Evolutionary conservation across 2,888 invertebrate species (phyloP).

Genomic region (Aethes cnicana): DNA sequence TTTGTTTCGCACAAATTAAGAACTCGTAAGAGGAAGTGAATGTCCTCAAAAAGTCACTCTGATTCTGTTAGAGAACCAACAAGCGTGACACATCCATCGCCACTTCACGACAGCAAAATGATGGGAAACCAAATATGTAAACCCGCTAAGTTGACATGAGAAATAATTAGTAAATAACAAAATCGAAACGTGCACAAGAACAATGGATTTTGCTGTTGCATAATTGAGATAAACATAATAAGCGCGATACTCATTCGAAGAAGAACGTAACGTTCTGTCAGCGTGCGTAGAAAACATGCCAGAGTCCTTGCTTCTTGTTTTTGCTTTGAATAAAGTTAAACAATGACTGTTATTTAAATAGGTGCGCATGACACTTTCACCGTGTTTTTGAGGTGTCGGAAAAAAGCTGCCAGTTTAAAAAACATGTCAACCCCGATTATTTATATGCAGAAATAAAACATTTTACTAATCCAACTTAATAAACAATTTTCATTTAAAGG

Average conservation of each 20-base stretch:
- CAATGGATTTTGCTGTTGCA: constrained; percentile 45
- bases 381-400: constrained; percentile 23
- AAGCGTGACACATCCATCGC: constrained; percentile 5
- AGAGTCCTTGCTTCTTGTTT: constrained; percentile 20
- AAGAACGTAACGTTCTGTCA: constrained; percentile 4
- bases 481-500: too few species aligned
- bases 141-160: constrained; percentile 33
- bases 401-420: background rate
- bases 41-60: too few species aligned
- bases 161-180: constrained; percentile 37
- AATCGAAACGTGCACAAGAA: constrained; percentile 48
- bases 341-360: constrained; percentile 21
- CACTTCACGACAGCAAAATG: constrained; percentile 1
- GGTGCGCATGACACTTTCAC: constrained; percentile 22
- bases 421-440: too few species aligned
- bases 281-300: constrained; percentile 28
- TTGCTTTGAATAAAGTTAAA: background rate
- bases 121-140: constrained; percentile 24
- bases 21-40: too few species aligned
- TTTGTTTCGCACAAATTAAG: too few species aligned
- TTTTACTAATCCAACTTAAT: too few species aligned
- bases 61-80: too few species aligned
- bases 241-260: constrained; percentile 31
- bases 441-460: too few species aligned
- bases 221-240: constrained; percentile 36